Percentiles rank a stretch among this genome's conserved stretches.
phyloP scores from a whole-genome alignment of 92 coral and sea anemone species.

The Porites evermanni region DNA sequence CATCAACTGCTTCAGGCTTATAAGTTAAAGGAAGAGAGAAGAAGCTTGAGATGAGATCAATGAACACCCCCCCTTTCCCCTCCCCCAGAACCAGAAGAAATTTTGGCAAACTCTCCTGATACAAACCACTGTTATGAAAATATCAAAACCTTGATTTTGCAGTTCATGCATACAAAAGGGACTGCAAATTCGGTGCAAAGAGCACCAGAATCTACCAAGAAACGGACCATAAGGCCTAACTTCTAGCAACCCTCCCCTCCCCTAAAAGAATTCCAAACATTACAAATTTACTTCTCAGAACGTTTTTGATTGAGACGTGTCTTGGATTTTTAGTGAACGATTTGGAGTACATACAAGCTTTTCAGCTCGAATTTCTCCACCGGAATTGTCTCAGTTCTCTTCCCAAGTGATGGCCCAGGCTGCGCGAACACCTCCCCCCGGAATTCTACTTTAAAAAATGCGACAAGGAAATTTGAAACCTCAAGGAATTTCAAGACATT shows the following conservation, averaged over 20 bases:
- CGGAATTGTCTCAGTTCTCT: not conserved
- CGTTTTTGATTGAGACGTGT: not conserved
- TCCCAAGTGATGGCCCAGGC: not conserved
- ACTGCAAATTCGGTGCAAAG: not conserved
- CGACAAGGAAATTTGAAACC: conserved; percentile 33
- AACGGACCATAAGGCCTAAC: not conserved
- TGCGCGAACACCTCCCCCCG: not conserved
- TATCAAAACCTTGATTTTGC: no score
- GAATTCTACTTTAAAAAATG: conserved; percentile 13
- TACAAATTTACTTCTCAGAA: not conserved
- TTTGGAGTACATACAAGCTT: not conserved
- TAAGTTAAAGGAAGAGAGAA: no score
- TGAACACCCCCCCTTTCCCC: no score
- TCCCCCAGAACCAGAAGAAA: no score
- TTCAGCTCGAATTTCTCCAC: not conserved
- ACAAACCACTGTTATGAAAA: no score
- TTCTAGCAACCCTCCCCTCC: conserved; percentile 36
- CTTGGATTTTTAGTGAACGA: not conserved
- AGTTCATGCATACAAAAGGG: not conserved
- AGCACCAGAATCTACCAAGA: not conserved
- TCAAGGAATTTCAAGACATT: conserved; percentile 12
- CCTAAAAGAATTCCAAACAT: not conserved
- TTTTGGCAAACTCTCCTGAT: no score
- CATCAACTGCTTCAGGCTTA: no score
- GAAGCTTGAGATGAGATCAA: no score